Evolutionary conservation across 2,888 invertebrate species (phyloP), one percentile per base, ranked within the genome.

Genomic region (Protodeltote pygarga): DNA sequence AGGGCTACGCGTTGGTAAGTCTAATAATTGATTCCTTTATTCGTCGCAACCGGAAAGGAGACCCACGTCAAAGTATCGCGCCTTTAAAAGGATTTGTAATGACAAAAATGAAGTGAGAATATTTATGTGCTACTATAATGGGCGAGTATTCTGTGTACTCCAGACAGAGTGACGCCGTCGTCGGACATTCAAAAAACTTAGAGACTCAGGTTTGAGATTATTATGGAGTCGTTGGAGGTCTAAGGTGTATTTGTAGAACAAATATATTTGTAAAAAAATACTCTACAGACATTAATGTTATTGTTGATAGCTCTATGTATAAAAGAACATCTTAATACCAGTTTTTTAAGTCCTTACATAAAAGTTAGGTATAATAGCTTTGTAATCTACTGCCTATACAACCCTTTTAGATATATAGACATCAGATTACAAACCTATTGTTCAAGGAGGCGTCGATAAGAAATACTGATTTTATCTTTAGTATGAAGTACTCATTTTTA

Each of bases 21-120:
- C 83, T 84, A 77, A 89, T 90, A 89, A 91, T 91, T 89, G 89
- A 83, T 75, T 82, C 79, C 68, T 85, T 88, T 87, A 87, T 89
- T 75, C 64, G 61, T 41, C 49, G 67, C 71, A 73, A 86, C 87
- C 89, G 90, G 89, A 90, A 90, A 89, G 85, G 71, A 69, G 83
- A 87, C 87, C 89, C 85, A 83, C 85, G 80, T 87, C 87, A 86
- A 68, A 55, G 77, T 60, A 75, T 74, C 82, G 78, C 79, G 77
- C 77, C 73, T 81, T 55, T 83, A 84, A 89, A 89, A 77, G 88
- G 85, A 87, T 91, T 87, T 86, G 81, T 80, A 72, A 82, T 82
- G 77, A 75, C 75, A 75, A 83, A 84, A 81, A 82, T 83, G 75
- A 77, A 75, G 77, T 75, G 72, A 77, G 77, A 73, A 82, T 75